Conservation (phyloP, 2,113 vertebrate genomes). For the Callocephalon fimbriatum region DNA sequence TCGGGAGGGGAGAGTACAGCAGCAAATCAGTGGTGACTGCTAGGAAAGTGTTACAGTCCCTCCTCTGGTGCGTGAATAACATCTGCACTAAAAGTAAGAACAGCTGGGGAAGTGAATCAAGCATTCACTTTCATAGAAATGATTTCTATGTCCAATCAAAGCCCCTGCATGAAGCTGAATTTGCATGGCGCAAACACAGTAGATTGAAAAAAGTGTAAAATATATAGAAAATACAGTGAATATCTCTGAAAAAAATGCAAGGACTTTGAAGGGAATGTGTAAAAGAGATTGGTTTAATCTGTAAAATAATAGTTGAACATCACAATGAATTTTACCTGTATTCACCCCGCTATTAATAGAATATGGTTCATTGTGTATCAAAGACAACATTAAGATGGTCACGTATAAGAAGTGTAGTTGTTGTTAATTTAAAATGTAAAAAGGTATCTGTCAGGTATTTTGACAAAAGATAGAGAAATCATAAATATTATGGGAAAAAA, state of each 20-base stretch:
- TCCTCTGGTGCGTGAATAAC: background rate
- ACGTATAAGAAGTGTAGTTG: background rate
- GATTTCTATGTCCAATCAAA: background rate
- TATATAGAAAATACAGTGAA: background rate
- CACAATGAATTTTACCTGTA: background rate
- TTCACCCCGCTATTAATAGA: background rate
- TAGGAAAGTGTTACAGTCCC: too few relatives aligned
- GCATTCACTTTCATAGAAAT: background rate
- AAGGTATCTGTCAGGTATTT: background rate
- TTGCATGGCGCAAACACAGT: background rate
- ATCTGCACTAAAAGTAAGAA: background rate
- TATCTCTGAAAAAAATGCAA: background rate
- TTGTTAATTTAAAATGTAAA: background rate
- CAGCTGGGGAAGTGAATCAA: background rate
- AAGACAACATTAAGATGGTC: background rate
- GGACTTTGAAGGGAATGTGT: background rate
- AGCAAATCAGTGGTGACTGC: too few relatives aligned
- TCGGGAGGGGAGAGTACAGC: too few relatives aligned
- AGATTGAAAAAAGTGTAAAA: background rate
- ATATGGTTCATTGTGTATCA: background rate
- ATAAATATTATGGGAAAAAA: background rate
- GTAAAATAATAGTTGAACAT: background rate
- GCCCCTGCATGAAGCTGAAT: background rate
- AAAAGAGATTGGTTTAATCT: background rate
- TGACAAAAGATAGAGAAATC: background rate